Percentiles rank a stretch among this genome's conserved stretches.
phyloP scores from a whole-genome alignment of 2,888 invertebrate genomes.

The Phaonia tiefii region DNA sequence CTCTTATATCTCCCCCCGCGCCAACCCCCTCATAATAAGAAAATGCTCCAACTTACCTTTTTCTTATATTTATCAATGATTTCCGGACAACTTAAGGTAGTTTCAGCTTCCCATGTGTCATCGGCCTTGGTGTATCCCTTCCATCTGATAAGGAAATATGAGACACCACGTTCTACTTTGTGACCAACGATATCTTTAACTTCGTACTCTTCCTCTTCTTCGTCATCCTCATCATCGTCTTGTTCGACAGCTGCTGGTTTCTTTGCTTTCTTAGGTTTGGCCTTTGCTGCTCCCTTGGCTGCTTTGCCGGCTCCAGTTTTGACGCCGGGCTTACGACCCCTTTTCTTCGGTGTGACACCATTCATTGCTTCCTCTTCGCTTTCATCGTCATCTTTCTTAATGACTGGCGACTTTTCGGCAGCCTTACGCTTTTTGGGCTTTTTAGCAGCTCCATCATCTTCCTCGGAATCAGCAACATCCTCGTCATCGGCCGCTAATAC shows the following conservation, averaged over 20 bases:
- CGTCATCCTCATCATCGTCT: slow-evolving; percentile 71
- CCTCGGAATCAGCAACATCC: slow-evolving; percentile 56
- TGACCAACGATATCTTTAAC: slow-evolving; percentile 87
- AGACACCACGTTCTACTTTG: slow-evolving; percentile 85
- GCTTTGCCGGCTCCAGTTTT: slow-evolving; percentile 67
- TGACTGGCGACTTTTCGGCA: slow-evolving; percentile 55
- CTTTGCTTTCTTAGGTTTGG: slow-evolving; percentile 75
- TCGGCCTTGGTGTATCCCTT: slow-evolving; percentile 86
- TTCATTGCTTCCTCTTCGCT: slow-evolving; percentile 67
- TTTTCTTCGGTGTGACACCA: slow-evolving; percentile 65
- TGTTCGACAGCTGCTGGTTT: slow-evolving; percentile 63
- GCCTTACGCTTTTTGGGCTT: slow-evolving; percentile 70
- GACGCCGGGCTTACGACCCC: slow-evolving; percentile 61
- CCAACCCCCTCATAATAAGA: background rate
- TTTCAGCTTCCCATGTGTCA: slow-evolving; percentile 89
- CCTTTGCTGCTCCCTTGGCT: slow-evolving; percentile 72
- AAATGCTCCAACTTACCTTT: slow-evolving; percentile 72
- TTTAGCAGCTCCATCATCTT: slow-evolving; percentile 65
- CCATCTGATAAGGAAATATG: slow-evolving; percentile 88
- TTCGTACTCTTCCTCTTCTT: slow-evolving; percentile 75
- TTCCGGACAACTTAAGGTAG: slow-evolving; percentile 86
- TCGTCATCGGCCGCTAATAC: slow-evolving; percentile 44
- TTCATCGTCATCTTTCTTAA: slow-evolving; percentile 32
- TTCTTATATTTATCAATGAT: slow-evolving; percentile 83
- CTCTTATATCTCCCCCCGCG: background rate